phyloP scores from a whole-genome alignment of 2,888 invertebrate genomes.

The Cistogaster globosa region DNA sequence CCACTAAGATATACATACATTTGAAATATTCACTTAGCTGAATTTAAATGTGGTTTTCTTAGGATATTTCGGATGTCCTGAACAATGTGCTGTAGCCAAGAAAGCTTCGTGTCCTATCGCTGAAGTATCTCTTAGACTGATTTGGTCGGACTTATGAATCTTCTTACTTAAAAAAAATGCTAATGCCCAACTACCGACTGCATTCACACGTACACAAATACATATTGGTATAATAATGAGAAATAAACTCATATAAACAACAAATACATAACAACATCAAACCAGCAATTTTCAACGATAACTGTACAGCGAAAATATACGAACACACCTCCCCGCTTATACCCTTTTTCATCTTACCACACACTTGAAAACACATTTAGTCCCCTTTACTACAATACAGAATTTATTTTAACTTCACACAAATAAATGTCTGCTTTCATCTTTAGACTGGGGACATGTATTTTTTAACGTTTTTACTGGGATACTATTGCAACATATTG shows the following conservation, averaged over 20 bases:
- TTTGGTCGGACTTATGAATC: conserved; percentile 67
- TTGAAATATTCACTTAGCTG: no score
- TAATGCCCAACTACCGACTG: conserved; percentile 61
- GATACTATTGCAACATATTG: conserved; percentile 73
- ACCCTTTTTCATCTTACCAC: not conserved
- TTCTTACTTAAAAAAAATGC: conserved; percentile 61
- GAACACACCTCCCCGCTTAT: not conserved
- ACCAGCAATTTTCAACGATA: conserved; percentile 54
- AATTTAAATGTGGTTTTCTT: not conserved
- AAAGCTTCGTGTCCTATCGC: conserved; percentile 68
- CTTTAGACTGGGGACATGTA: conserved; percentile 65
- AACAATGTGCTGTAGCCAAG: conserved; percentile 46
- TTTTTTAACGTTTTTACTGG: conserved; percentile 66
- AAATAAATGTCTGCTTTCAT: conserved; percentile 67
- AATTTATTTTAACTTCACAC: conserved; percentile 64
- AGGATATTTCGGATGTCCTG: conserved; percentile 28
- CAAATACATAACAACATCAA: conserved; percentile 45
- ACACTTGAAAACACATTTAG: conserved; percentile 33
- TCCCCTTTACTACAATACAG: conserved; percentile 43
- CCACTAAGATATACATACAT: no score
- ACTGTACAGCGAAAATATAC: conserved; percentile 33
- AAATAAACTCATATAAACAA: conserved; percentile 1
- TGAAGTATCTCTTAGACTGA: conserved; percentile 58
- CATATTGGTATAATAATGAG: not conserved
- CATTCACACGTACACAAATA: not conserved